Conservation (phyloP, 2,797 vertebrate species). For the Forpus xanthops region DNA sequence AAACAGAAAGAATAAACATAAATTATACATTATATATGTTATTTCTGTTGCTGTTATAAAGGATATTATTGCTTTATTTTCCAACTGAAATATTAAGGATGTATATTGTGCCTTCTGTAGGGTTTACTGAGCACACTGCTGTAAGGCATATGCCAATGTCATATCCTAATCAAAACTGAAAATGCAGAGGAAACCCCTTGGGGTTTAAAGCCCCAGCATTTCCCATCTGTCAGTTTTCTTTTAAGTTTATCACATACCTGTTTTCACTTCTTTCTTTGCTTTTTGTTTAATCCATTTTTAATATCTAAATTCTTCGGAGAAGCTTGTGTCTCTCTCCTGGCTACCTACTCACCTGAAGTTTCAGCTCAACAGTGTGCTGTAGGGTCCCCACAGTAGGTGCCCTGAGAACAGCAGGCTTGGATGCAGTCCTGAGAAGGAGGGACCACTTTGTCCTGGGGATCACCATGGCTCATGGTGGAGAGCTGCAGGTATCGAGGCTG, state of each 20-base stretch:
- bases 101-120: not conserved
- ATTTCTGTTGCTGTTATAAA: not conserved
- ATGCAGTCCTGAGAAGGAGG: not conserved
- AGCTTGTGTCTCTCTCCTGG: not conserved
- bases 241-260: not conserved
- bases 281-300: not conserved
- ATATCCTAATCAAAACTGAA: not conserved
- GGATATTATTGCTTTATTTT: conserved; percentile 9
- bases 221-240: conserved; percentile 29
- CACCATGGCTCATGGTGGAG: not conserved
- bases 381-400: not conserved
- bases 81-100: not conserved
- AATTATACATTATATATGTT: not conserved
- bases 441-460: not conserved
- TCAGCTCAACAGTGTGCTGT: rapidly evolving
- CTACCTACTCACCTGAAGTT: not conserved
- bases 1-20: not conserved
- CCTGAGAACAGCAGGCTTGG: not conserved
- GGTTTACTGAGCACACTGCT: not conserved
- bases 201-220: not conserved
- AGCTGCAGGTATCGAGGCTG: not conserved
- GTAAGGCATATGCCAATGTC: not conserved
- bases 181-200: not conserved
- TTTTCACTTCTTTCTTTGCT: not conserved
- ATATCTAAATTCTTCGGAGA: not conserved